These are phyloP conservation scores for Daphoenositta chrysoptera DNA, from an alignment of 2,113 vertebrate species.

Conservation along the genomic window DNA sequence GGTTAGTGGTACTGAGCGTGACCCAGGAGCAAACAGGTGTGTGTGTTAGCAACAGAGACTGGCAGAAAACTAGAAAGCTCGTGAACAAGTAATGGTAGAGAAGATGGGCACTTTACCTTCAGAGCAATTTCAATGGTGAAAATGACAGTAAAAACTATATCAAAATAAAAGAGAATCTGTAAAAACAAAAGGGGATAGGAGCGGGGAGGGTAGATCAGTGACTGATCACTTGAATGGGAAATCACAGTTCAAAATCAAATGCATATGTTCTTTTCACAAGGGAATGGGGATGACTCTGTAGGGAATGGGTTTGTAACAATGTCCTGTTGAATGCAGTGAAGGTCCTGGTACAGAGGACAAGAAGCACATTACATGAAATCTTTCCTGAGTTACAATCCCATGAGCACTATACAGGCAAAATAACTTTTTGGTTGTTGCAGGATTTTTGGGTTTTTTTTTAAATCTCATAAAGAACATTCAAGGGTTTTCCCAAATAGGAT, in stretches of 20 bases:
- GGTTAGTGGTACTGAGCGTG: conserved; percentile 71
- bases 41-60: conserved; percentile 71
- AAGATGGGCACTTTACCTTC: conserved; percentile 75
- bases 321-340: conserved; percentile 23
- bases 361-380: not conserved
- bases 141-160: conserved; percentile 85
- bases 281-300: not conserved
- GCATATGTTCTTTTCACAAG: not conserved
- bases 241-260: conserved; percentile 34
- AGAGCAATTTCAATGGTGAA: conserved; percentile 87
- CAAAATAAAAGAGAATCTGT: conserved; percentile 85
- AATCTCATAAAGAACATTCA: not conserved
- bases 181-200: conserved; percentile 75
- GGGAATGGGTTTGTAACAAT: not conserved
- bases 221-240: conserved; percentile 14
- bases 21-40: conserved; percentile 46
- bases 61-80: conserved; percentile 42
- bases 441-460: not conserved
- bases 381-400: conserved; percentile 7
- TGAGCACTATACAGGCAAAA: not conserved
- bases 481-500: not conserved
- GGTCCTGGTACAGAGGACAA: conserved; percentile 10
- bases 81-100: not conserved
- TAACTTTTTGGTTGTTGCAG: not conserved
- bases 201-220: conserved; percentile 30